Evolutionary conservation across 2,888 invertebrate genomes (phyloP).

Genomic region (Sinhomidia bicolor): DNA sequence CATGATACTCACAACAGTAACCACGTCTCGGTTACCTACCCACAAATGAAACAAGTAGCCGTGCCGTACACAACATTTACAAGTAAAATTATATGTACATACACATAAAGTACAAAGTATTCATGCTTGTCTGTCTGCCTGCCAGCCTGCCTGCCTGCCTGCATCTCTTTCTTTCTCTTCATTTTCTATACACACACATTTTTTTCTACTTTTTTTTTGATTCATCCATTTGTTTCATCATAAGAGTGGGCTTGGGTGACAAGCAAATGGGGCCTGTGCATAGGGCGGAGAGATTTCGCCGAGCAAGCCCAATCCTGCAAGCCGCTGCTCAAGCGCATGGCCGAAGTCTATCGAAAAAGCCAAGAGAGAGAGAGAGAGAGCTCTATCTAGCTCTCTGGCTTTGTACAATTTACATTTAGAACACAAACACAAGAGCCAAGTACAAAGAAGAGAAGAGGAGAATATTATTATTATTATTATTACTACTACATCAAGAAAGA

Average conservation of each 20-base stretch:
- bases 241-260: conserved; percentile 72
- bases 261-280: conserved; percentile 72
- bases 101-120: no score
- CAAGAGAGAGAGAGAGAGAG: no score
- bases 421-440: neutral
- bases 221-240: conserved; percentile 65
- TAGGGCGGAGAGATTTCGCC: conserved; percentile 74
- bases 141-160: conserved; percentile 15
- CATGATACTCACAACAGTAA: neutral
- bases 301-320: conserved; percentile 73
- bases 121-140: neutral
- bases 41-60: conserved; percentile 48
- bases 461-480: neutral
- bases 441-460: no score
- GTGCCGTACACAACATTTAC: conserved; percentile 32
- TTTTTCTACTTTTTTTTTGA: conserved; percentile 30
- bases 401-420: neutral
- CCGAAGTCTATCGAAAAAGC: conserved; percentile 74
- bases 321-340: conserved; percentile 74
- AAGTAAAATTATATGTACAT: neutral
- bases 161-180: conserved; percentile 33
- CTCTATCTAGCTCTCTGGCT: conserved; percentile 1
- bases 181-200: conserved; percentile 4
- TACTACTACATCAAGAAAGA: neutral
- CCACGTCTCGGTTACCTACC: neutral